phyloP scores from a whole-genome alignment of 2,797 vertebrate species.

The Lepus oiostolus region DNA sequence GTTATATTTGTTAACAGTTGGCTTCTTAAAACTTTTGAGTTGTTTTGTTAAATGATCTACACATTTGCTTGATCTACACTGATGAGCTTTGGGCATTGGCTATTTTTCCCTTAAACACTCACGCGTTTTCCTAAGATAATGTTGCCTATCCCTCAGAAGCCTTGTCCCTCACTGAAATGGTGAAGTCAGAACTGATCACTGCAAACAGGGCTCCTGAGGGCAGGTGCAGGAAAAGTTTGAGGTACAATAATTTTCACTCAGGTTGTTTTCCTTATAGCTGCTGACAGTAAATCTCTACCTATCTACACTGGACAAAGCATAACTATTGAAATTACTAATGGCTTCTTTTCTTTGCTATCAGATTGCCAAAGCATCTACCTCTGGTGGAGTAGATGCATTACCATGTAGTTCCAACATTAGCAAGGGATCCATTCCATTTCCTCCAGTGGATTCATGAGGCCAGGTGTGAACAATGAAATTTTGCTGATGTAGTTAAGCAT shows the following conservation, averaged over 20 bases:
- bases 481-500: background rate
- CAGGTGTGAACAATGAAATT: background rate
- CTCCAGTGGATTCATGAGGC: background rate
- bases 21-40: background rate
- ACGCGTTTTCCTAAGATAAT: background rate
- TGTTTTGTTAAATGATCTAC: background rate
- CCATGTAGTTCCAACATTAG: background rate
- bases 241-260: background rate
- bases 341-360: background rate
- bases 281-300: background rate
- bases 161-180: background rate
- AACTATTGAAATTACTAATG: background rate
- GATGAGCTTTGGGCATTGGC: background rate
- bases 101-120: background rate
- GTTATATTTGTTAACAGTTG: background rate
- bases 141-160: background rate
- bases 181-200: background rate
- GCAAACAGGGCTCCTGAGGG: background rate
- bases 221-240: background rate
- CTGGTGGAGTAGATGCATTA: background rate
- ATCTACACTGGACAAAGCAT: background rate
- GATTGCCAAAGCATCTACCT: background rate
- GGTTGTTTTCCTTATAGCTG: background rate
- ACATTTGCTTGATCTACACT: background rate
- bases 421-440: background rate